Evolutionary conservation across 2,888 invertebrate species (phyloP), one percentile per base, ranked within the genome.

Genomic region (Brassicogethes aeneus): DNA sequence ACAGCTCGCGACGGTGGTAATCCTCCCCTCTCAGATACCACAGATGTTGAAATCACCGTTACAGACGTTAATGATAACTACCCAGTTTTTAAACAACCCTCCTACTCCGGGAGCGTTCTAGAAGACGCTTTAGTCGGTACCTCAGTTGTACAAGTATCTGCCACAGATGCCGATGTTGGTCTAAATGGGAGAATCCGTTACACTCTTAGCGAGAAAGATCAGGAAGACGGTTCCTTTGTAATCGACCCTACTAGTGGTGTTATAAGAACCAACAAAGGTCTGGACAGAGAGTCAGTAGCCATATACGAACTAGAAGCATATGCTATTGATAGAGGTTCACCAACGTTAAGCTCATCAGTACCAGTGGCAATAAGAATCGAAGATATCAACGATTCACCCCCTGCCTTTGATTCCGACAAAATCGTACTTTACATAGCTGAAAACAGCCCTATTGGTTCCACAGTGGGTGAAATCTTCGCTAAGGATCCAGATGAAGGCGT

Each of bases 61-160:
- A 85, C 87, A 0, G 99, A 99, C 63, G 91, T 95, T 0, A 99
- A 99, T 62, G 97, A 99, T 61, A 94, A 95, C 61, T 80, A 86
- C 3, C 96, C 96, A 0, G 73, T 78, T 1, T 96, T 96, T 66
- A 84, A 84, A 52, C 83, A 85, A 45, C 77, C 83, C 0, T 73
- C 85, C 2, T 94, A 94, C 57, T 80, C 82, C 13, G 85, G 89
- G 0, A 82, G 80, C 2, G 84, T 94, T 15, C 75, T 85, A 43
- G 94, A 94, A 66, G 93, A 94, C 61, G 91, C 90, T 12, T 70
- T 88, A 47, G 83, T 91, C 42, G 88, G 88, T 3, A 56, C 56
- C 2, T 53, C 55, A 2, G 56, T 56, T 2, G 55, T 57, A 2
- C 82, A 85, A 71, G 80, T 89, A 2, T 76, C 82, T 2, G 92